Conservation (phyloP, 2,113 vertebrate genomes). For the Pao palembangensis region DNA sequence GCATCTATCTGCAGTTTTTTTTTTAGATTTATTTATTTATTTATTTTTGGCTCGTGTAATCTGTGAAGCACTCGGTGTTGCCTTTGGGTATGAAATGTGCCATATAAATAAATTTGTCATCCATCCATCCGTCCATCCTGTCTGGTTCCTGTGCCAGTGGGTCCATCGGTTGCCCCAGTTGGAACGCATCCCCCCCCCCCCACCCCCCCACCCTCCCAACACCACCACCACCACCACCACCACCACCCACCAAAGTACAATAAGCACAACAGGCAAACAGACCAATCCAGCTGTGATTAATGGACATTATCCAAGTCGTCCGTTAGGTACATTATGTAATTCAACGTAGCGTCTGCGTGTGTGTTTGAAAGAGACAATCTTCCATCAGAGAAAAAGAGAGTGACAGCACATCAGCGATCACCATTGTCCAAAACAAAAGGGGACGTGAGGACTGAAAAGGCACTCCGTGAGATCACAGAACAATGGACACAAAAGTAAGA, state of each 20-base stretch:
- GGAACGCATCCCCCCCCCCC: constrained; percentile 29
- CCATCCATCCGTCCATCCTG: constrained; percentile 55
- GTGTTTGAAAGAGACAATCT: constrained; percentile 27
- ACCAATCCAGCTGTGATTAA: constrained; percentile 66
- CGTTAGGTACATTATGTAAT: constrained; percentile 34
- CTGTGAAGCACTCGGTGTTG: neutral
- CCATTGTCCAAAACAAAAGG: constrained; percentile 26
- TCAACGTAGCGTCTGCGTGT: constrained; percentile 23
- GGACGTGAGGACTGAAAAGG: constrained; percentile 15
- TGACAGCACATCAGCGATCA: constrained; percentile 12
- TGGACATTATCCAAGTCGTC: constrained; percentile 57
- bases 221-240: constrained; percentile 26
- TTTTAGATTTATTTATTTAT: neutral
- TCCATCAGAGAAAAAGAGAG: constrained; percentile 1
- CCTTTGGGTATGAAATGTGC: neutral
- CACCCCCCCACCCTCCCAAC: constrained; percentile 24
- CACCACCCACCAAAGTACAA: constrained; percentile 30
- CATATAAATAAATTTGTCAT: constrained; percentile 13
- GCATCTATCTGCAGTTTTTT: neutral
- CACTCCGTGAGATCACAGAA: constrained; percentile 12
- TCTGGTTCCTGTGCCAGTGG: constrained; percentile 38
- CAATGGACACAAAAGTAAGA: constrained; percentile 27
- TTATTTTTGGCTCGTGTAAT: neutral
- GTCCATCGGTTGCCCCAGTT: constrained; percentile 62
- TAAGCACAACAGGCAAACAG: constrained; percentile 30